A percentile compares a stretch with the other conserved stretches of the same genome.
Conservation (phyloP, 2,113 vertebrate species). For the Proteles cristata region DNA sequence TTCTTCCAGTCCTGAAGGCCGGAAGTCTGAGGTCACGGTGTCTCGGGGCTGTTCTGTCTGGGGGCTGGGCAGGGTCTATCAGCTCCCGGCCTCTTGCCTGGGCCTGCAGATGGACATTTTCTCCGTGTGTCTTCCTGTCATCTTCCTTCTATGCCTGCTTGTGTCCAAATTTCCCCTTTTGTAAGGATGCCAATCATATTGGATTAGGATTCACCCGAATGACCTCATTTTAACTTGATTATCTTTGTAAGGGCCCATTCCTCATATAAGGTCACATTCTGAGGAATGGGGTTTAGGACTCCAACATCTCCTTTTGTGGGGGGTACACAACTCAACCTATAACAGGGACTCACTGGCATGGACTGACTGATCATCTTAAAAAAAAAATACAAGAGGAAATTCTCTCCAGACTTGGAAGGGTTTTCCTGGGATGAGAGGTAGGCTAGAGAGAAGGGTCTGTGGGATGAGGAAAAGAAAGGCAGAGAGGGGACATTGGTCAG, state of each 20-base stretch:
- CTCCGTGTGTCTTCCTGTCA: not conserved
- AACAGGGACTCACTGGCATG: not conserved
- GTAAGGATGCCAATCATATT: not conserved
- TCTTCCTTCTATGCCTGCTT: not conserved
- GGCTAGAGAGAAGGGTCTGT: not conserved
- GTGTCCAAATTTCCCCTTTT: not conserved
- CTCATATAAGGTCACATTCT: not conserved
- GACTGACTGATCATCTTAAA: not conserved
- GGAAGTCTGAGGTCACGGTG: not conserved
- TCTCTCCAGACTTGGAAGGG: not conserved
- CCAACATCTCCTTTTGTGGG: not conserved
- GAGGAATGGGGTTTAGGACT: not conserved
- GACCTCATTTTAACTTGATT: not conserved
- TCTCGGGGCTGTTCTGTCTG: not conserved
- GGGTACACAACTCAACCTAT: not conserved
- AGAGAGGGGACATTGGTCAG: not conserved
- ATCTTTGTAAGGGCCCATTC: not conserved
- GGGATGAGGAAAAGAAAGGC: not conserved
- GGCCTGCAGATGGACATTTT: not conserved
- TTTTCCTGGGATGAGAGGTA: not conserved
- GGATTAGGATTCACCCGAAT: not conserved
- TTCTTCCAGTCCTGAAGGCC: not conserved
- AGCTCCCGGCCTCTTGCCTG: not conserved
- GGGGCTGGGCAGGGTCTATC: not conserved
- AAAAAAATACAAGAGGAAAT: not conserved